These are phyloP conservation scores for Procapra przewalskii DNA, from an alignment of 2,113 vertebrate genomes.

Conservation along the genomic window DNA sequence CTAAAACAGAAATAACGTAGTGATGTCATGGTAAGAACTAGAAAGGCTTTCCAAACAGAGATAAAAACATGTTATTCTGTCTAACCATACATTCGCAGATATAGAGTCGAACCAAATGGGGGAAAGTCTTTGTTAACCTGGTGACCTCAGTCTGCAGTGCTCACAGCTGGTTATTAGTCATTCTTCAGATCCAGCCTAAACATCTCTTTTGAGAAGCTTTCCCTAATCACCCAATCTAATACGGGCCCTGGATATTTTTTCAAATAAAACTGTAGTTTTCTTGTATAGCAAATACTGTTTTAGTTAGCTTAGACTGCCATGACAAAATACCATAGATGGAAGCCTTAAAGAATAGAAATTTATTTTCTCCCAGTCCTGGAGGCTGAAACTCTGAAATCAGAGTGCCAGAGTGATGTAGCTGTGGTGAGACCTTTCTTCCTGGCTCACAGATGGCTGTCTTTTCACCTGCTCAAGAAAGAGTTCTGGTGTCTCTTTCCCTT, in stretches of 20 bases:
- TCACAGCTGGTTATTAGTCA: neutral
- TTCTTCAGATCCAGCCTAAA: neutral
- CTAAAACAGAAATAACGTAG: conserved; percentile 38
- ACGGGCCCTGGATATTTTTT: neutral
- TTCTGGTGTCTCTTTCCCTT: neutral
- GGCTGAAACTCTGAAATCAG: neutral
- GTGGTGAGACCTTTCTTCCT: too few relatives aligned
- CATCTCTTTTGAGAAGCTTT: neutral
- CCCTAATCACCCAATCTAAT: neutral
- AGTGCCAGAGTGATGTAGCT: neutral
- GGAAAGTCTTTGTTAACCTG: neutral
- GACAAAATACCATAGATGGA: neutral
- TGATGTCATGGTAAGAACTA: conserved; percentile 47
- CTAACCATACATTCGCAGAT: neutral
- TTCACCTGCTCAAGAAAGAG: neutral
- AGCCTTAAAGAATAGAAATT: neutral
- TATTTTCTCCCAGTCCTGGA: neutral
- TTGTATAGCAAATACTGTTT: neutral
- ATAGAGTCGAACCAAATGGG: neutral
- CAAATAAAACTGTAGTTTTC: neutral
- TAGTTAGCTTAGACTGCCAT: neutral
- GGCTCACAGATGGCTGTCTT: neutral
- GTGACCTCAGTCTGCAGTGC: neutral
- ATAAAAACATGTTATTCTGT: conserved; percentile 1
- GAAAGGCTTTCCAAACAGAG: conserved; percentile 47